phyloP scores from a whole-genome alignment of 2,888 invertebrate genomes.

The Shargacucullia verbasci region DNA sequence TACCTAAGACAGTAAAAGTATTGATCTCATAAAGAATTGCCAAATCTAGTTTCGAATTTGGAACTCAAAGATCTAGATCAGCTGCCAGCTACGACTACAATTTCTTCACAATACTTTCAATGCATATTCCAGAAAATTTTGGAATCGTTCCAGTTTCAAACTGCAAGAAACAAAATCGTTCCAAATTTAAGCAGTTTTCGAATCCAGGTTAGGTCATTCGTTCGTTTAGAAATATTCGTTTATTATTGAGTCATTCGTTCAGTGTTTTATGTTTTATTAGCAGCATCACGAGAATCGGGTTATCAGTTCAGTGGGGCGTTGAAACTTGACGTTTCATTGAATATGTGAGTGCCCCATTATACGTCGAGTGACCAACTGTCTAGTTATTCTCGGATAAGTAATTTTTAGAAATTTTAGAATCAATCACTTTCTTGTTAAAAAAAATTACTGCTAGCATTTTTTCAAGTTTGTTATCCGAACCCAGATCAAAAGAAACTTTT shows the following conservation, averaged over 20 bases:
- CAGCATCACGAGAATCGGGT: conserved; percentile 56
- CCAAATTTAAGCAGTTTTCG: conserved; percentile 11
- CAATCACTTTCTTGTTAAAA: no score
- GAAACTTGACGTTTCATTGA: conserved; percentile 52
- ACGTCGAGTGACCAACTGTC: conserved; percentile 25
- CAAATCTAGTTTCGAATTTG: conserved; percentile 11
- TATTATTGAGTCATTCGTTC: conserved; percentile 21
- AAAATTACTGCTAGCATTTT: no score
- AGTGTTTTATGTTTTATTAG: conserved; percentile 38
- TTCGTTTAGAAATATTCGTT: conserved; percentile 9
- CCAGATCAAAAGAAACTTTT: no score
- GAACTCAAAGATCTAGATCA: neutral
- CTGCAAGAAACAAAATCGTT: conserved; percentile 23
- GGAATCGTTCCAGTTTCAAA: conserved; percentile 38
- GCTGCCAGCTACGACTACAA: conserved; percentile 15
- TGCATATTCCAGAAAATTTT: conserved; percentile 7
- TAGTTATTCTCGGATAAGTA: conserved; percentile 7
- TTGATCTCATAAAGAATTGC: conserved; percentile 4
- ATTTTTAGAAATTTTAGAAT: no score
- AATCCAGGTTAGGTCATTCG: conserved; percentile 17
- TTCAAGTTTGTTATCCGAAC: no score
- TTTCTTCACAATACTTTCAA: conserved; percentile 11
- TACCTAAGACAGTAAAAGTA: no score
- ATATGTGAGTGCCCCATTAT: conserved; percentile 41
- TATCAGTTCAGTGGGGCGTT: conserved; percentile 59